Evolutionary conservation across 2,113 vertebrate genomes (phyloP).

Genomic region (Jacana jacana): DNA sequence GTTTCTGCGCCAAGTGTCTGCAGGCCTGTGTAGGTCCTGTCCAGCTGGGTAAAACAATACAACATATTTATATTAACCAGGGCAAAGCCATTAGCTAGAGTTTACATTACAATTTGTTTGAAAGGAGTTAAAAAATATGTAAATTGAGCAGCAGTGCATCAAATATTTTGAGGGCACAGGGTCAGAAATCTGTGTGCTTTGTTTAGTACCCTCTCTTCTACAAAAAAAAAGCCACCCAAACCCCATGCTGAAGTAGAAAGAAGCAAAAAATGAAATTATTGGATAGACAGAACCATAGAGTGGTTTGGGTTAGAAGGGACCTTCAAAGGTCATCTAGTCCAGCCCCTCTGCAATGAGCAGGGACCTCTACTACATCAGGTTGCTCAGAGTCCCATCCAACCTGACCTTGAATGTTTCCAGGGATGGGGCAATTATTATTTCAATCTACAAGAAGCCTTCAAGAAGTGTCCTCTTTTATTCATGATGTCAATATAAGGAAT

Average conservation of each 20-base stretch:
- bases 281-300: neutral
- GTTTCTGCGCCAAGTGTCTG: slow-evolving; percentile 98
- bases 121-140: neutral
- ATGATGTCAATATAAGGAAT: neutral
- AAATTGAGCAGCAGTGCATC: neutral
- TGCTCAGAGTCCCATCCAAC: neutral
- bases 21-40: slow-evolving; percentile 96
- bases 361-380: neutral
- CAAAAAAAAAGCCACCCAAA: neutral
- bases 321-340: neutral
- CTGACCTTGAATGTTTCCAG: neutral
- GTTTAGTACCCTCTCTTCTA: neutral
- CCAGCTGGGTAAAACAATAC: slow-evolving; percentile 80
- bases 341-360: neutral
- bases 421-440: neutral
- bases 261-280: neutral
- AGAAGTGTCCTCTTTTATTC: neutral
- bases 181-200: neutral
- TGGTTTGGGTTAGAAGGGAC: neutral
- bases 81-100: neutral
- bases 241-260: neutral
- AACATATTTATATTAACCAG: neutral
- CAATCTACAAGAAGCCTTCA: neutral
- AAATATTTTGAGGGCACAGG: neutral
- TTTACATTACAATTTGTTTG: neutral